Percentiles rank a stretch among this genome's conserved stretches.
Conservation (phyloP, 2,797 vertebrate genomes). For the Huso huso region DNA sequence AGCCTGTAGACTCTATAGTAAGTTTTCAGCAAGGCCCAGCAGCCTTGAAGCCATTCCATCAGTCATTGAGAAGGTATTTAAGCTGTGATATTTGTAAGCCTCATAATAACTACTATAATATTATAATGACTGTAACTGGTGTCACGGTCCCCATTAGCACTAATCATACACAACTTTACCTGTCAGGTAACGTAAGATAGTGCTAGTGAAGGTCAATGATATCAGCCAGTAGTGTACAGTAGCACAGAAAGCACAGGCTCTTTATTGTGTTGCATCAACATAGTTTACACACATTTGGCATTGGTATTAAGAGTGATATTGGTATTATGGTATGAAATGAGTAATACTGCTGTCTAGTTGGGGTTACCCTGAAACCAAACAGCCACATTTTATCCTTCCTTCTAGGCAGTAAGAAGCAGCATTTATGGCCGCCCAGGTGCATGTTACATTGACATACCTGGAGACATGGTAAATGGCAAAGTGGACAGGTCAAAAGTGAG, state of each 20-base stretch:
- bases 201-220: too few species aligned
- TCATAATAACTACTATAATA: background rate
- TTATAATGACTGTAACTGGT: too few species aligned
- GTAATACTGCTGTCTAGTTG: too few species aligned
- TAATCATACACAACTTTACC: too few species aligned
- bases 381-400: background rate
- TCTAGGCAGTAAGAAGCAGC: slow-evolving; percentile 83
- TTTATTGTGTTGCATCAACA: too few species aligned
- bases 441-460: slow-evolving; percentile 89
- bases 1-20: slow-evolving; percentile 86
- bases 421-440: slow-evolving; percentile 88
- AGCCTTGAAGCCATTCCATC: slow-evolving; percentile 76
- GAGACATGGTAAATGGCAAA: slow-evolving; percentile 80
- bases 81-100: background rate
- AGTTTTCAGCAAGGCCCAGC: slow-evolving; percentile 81
- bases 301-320: too few species aligned
- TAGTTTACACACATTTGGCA: too few species aligned
- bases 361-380: too few species aligned
- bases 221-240: slow-evolving; percentile 12
- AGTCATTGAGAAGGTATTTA: slow-evolving; percentile 82
- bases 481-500: slow-evolving; percentile 67
- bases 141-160: too few species aligned
- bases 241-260: background rate
- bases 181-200: too few species aligned
- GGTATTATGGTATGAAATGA: too few species aligned